Percentiles rank a stretch among this genome's conserved stretches.
Evolutionary conservation across 2,797 vertebrate genomes (phyloP).

Genomic region (Cyclura pinguis): DNA sequence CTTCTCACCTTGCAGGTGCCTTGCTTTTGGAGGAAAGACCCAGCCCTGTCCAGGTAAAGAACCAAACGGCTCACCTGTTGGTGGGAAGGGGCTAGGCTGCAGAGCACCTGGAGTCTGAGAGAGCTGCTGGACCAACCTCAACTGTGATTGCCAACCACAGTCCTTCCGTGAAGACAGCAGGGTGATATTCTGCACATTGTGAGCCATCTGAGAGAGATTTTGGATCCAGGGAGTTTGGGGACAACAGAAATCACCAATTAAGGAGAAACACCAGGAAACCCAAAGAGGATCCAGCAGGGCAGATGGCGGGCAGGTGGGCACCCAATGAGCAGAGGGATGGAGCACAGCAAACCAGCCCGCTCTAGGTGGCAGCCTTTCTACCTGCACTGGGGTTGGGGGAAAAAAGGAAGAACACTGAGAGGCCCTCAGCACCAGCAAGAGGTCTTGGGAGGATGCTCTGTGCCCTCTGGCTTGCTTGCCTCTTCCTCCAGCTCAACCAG

Average conservation of each 20-base stretch:
- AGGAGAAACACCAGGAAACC: slow-evolving; percentile 33
- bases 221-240: slow-evolving; percentile 13
- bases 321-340: slow-evolving; percentile 40
- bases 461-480: slow-evolving; percentile 81
- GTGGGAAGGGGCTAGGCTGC: not conserved
- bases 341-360: slow-evolving; percentile 42
- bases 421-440: slow-evolving; percentile 89
- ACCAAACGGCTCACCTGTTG: slow-evolving; percentile 6
- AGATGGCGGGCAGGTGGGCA: slow-evolving; percentile 38
- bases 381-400: slow-evolving; percentile 25
- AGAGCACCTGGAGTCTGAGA: slow-evolving; percentile 5
- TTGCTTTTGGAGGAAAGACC: not conserved
- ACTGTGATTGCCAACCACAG: not conserved
- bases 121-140: not conserved
- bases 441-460: slow-evolving; percentile 77
- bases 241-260: slow-evolving; percentile 40
- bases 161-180: not conserved
- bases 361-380: slow-evolving; percentile 42
- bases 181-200: not conserved
- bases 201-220: not conserved
- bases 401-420: slow-evolving; percentile 27
- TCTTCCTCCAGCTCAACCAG: slow-evolving; percentile 84
- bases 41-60: not conserved
- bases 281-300: slow-evolving; percentile 23
- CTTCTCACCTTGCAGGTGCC: not conserved